Percentiles rank a stretch among this genome's conserved stretches.
Conservation (phyloP, 2,888 invertebrate genomes). For the Leptothorax acervorum region DNA sequence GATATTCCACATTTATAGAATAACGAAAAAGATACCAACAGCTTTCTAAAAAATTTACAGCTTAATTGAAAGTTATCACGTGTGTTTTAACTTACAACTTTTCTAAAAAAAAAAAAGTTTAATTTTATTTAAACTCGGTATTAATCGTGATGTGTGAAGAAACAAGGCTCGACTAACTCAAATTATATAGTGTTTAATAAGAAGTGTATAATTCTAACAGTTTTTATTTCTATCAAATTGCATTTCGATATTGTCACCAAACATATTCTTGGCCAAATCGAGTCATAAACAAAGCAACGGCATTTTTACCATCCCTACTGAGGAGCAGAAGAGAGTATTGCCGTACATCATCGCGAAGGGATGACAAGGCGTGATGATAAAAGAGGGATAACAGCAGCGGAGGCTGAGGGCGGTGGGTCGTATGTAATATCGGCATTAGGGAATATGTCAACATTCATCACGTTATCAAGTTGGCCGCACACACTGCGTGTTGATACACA, state of each 20-base stretch:
- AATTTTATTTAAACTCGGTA: background rate
- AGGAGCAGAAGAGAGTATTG: slow-evolving; percentile 54
- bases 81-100: background rate
- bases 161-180: background rate
- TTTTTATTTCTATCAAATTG: background rate
- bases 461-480: slow-evolving; percentile 84
- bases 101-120: background rate
- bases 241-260: slow-evolving; percentile 14
- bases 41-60: background rate
- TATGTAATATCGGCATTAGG: slow-evolving; percentile 62
- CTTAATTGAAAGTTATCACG: background rate
- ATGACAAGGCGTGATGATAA: slow-evolving; percentile 59
- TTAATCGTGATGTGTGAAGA: too few species aligned
- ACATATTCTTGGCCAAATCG: background rate
- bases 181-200: background rate
- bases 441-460: slow-evolving; percentile 82
- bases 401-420: slow-evolving; percentile 23
- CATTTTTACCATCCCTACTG: slow-evolving; percentile 1
- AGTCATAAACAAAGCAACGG: background rate
- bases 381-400: slow-evolving; percentile 42
- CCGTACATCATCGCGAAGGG: slow-evolving; percentile 66
- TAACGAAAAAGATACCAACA: background rate
- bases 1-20: background rate
- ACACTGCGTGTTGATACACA: slow-evolving; percentile 84
- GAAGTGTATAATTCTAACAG: background rate